Percentiles rank a stretch among this genome's conserved stretches.
phyloP scores from a whole-genome alignment of 2,797 vertebrate genomes.

The Syngnathus acus region DNA sequence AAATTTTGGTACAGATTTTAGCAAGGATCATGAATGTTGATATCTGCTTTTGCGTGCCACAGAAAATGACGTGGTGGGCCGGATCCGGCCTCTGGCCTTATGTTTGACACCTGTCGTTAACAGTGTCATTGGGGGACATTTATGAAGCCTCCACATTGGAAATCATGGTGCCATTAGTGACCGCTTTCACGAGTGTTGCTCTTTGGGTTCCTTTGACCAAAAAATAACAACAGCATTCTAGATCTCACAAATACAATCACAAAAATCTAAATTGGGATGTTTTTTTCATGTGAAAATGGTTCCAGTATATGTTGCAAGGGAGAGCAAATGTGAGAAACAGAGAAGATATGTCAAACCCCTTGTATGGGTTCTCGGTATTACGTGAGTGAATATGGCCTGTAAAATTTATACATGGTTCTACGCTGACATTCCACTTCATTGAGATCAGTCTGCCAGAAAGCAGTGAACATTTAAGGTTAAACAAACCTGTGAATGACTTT shows the following conservation, averaged over 20 bases:
- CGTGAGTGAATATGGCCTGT: neutral
- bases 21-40: too few species aligned
- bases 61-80: too few species aligned
- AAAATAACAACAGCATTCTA: neutral
- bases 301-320: neutral
- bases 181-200: neutral
- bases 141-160: slow-evolving; percentile 15
- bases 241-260: neutral
- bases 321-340: neutral
- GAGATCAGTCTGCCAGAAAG: neutral
- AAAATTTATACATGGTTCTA: neutral
- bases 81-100: too few species aligned
- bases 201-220: slow-evolving; percentile 8
- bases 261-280: neutral
- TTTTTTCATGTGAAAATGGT: neutral
- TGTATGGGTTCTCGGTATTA: neutral
- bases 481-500: slow-evolving; percentile 5
- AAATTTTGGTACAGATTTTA: too few species aligned
- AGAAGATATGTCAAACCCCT: neutral
- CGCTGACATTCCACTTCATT: neutral
- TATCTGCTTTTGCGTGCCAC: too few species aligned
- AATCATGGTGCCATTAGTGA: slow-evolving; percentile 3
- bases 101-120: too few species aligned
- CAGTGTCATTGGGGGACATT: slow-evolving; percentile 26
- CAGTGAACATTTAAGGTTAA: slow-evolving; percentile 5